Evolutionary conservation across 1,140 invertebrate genomes (phyloP).

Genomic region (Formica exsecta): DNA sequence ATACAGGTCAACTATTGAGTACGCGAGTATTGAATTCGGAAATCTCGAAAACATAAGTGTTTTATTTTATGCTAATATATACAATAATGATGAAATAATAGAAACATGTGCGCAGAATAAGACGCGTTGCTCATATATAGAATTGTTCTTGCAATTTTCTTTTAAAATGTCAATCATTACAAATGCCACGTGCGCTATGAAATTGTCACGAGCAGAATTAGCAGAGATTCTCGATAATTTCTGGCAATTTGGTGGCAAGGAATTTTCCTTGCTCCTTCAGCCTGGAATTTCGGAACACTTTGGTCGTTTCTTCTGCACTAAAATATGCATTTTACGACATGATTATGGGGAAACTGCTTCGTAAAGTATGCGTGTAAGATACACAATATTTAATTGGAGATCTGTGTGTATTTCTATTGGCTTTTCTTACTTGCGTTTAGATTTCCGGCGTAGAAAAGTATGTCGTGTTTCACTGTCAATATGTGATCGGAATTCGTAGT

Average conservation of each 20-base stretch:
- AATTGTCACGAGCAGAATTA: background rate
- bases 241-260: background rate
- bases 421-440: conserved; percentile 10
- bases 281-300: background rate
- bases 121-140: background rate
- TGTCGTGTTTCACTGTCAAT: conserved; percentile 24
- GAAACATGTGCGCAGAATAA: no score
- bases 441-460: conserved; percentile 29
- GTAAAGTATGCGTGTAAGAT: background rate
- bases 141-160: background rate
- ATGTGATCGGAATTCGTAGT: conserved; percentile 21
- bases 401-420: background rate
- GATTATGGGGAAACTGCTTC: background rate
- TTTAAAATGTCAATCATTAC: background rate
- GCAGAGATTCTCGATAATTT: background rate
- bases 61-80: background rate
- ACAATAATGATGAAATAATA: background rate
- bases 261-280: background rate
- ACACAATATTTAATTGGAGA: conserved; percentile 23
- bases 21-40: background rate
- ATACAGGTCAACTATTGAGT: background rate
- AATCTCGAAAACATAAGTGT: background rate
- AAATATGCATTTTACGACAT: conserved; percentile 33
- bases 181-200: background rate
- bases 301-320: conserved; percentile 16